Evolutionary conservation across 53 echinoderm and acorn worm species (phyloP), one percentile per base, ranked within the genome.

Genomic region (Apostichopus leukothele): DNA sequence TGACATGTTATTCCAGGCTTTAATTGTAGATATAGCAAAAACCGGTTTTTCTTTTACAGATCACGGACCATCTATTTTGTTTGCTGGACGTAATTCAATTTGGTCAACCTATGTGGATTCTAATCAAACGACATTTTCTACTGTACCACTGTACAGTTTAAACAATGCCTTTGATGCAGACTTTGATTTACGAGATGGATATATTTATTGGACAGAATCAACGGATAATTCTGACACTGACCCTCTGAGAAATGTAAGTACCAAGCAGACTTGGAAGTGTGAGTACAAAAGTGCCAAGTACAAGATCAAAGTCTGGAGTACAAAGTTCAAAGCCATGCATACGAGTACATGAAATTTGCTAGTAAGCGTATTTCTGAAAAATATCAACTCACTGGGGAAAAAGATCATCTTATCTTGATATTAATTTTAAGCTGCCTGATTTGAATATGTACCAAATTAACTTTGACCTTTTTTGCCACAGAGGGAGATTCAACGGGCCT

Each of bases 151-250:
- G 9, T 4, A 25, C 26, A 60, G 14, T 11, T 1, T 67, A 0
- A 16, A 25, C 0, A 83, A 90, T 57, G 88, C 86, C 9, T 91
- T 83, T 68, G 93, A 95, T 68, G 50, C 92, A 11, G 95, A 93
- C 86, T 95, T 92, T 83, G 95, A 95, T 51, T 51, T 25, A 9
- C 26, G 77, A 7, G 81, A 88, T 20, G 76, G 89, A 6, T 90
- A 75, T 52, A 66, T 95, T 27, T 95, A 95, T 83, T 95, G 95
- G 95, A 88, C 92, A 39, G 90, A 93, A 68, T 80, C 92, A 10
- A 63, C 52, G 5, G 78, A 74, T 7, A 61, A 89, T 60, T 39
- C 39, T 12, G 18, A 85, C 18, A 11, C 5, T 3, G 77, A 89
- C 3, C 87, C 67, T 9, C 13, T 87, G 63, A 39, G 27, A 23